phyloP scores from a whole-genome alignment of 2,888 invertebrate genomes.

The Mythimna vitellina region DNA sequence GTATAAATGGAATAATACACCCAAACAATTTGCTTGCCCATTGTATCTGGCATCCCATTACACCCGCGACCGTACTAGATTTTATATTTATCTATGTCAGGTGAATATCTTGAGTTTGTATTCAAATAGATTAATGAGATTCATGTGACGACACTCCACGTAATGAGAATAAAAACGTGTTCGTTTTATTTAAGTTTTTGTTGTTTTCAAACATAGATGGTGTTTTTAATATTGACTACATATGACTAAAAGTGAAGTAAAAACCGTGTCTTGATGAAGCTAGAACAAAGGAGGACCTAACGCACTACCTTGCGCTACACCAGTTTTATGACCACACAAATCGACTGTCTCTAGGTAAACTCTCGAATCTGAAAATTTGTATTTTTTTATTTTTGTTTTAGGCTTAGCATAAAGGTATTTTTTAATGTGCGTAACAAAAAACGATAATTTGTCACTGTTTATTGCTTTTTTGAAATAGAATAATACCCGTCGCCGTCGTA shows the following conservation, averaged over 20 bases:
- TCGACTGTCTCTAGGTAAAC: no score
- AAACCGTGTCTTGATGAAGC: neutral
- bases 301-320: neutral
- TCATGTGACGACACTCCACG: neutral
- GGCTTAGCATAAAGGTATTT: no score
- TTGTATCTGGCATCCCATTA: conserved; percentile 32
- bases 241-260: no score
- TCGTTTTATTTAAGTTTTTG: neutral
- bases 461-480: no score
- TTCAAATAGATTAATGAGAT: conserved; percentile 7
- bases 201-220: neutral
- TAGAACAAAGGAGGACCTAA: neutral
- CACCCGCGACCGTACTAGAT: conserved; percentile 3
- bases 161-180: neutral
- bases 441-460: no score
- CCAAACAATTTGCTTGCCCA: conserved; percentile 35
- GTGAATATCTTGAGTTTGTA: conserved; percentile 12
- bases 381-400: no score
- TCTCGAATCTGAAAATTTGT: no score
- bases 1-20: conserved; percentile 41
- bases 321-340: neutral
- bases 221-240: no score
- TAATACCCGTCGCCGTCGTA: no score
- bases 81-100: conserved; percentile 9
- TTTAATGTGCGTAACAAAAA: no score